Evolutionary conservation across 2,888 invertebrate genomes (phyloP).

Genomic region (Melipona bicolor): DNA sequence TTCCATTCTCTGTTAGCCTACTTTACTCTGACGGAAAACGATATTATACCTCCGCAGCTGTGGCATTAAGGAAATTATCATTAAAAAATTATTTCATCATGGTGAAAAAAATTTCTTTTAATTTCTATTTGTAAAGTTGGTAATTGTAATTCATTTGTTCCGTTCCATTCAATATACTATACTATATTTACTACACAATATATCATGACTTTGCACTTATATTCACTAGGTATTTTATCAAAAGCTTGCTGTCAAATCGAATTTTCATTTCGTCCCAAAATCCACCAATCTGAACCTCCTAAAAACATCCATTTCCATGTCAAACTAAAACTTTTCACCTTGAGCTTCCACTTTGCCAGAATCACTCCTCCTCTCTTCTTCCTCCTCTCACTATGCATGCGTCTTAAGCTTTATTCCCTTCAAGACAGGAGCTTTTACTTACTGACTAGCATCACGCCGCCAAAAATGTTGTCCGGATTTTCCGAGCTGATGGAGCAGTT

Average conservation of each 20-base stretch:
- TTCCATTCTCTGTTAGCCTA: conserved; percentile 26
- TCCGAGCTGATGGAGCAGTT: conserved; percentile 93
- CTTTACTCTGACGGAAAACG: not conserved
- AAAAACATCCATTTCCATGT: not conserved
- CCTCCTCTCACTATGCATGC: not conserved
- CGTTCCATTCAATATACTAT: not conserved
- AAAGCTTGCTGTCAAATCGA: not conserved
- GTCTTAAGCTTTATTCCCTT: conserved; percentile 17
- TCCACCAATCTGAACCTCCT: not conserved
- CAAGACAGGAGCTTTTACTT: conserved; percentile 84
- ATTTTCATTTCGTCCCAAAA: no score
- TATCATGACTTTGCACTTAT: not conserved
- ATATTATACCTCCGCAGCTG: not conserved
- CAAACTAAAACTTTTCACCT: not conserved
- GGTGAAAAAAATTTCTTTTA: not conserved
- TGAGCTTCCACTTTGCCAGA: not conserved
- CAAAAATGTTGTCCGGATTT: conserved; percentile 91
- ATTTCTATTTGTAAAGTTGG: not conserved
- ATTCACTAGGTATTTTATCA: not conserved
- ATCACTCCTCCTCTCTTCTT: not conserved
- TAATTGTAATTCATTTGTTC: not conserved
- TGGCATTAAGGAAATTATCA: not conserved
- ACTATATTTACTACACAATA: not conserved
- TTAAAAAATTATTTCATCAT: not conserved
- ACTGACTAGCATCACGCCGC: conserved; percentile 93